Base-by-base conservation (phyloP, 1,140 invertebrate genomes). In the Hyposmocoma kahamanoa region DNA sequence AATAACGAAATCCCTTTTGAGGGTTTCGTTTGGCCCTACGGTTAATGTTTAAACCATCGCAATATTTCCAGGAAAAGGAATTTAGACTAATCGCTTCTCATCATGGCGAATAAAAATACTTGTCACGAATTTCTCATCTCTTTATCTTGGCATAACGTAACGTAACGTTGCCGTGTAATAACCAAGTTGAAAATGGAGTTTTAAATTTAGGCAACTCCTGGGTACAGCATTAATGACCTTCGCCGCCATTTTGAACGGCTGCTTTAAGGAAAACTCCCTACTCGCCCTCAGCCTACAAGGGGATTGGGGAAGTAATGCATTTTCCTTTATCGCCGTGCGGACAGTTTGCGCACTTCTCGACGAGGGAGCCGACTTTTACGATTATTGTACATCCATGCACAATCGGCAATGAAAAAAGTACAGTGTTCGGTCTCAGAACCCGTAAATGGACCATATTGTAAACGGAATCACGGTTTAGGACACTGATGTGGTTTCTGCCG, bases 321-420 rank as follows among this genome's bases (percentile, higher is more conserved):
- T 84, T 81, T 74, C 73, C 67, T 83, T 83, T 82, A 81, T 83
- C 69, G 65, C 68, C 60, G 52, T 54, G 74, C 64, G 70, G 78
- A 81, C 76, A 79, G 75, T 78, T 76, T 67, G 62, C 61, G 67
- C 77, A 71, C 65, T 78, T 72, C 64, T 73, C 64, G 60, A 68
- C 59, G 64, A 72, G 72, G 73, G 75, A 71, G 59, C 54, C 55
- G 59, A 58, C 66, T 72, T 84, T 84, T 84, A 84, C 72, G 77
- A 72, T 78, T 84, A 83, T 83, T 81, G 74, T 70, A 57, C 63
- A 66, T 50, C 48, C 46, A 38, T 66, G 73, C 67, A 66, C 64
- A 57, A 73, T 67, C 57, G 64, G 59, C 64, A 67, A 67, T 74
- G 67, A 73, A 75, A 71, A 66, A 66, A 62, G 47, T 47, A 60